Evolutionary conservation across 2,888 invertebrate species (phyloP).

Genomic region (Cryptocephalus primarius): DNA sequence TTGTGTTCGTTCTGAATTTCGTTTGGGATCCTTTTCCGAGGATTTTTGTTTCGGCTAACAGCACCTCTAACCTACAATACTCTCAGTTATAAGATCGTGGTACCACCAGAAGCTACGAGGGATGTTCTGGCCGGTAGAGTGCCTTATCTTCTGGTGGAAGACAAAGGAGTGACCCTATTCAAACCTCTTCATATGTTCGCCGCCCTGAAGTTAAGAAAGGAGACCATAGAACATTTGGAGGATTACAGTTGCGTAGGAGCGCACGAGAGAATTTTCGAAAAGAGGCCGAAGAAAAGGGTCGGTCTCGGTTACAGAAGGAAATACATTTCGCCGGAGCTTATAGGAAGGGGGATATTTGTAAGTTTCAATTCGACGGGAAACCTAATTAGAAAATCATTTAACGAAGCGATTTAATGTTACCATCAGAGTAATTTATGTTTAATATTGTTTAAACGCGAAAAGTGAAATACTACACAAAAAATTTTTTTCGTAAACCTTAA

Average conservation of each 20-base stretch:
- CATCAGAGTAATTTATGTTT: no score
- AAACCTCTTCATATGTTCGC: conserved; percentile 65
- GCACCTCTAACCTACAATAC: no score
- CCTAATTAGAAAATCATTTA: no score
- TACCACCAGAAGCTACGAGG: conserved; percentile 64
- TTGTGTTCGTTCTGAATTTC: no score
- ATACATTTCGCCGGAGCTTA: conserved; percentile 26
- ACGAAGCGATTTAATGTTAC: no score
- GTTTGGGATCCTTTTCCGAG: no score
- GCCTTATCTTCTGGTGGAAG: conserved; percentile 64
- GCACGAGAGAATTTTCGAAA: conserved; percentile 27
- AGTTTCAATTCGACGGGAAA: conserved; percentile 10
- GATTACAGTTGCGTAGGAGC: conserved; percentile 33
- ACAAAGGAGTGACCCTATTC: conserved; percentile 53
- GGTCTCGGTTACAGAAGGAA: conserved; percentile 25
- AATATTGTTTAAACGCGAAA: no score
- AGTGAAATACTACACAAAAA: no score
- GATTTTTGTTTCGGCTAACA: no score
- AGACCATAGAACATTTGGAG: conserved; percentile 32
- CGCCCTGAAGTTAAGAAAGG: conserved; percentile 57
- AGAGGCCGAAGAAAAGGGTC: conserved; percentile 17
- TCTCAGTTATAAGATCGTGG: conserved; percentile 36
- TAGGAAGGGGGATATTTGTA: conserved; percentile 29
- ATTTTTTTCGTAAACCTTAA: no score
- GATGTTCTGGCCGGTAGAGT: conserved; percentile 65